Conservation (phyloP, 2,888 invertebrate species). For the Bhutanitis thaidina region DNA sequence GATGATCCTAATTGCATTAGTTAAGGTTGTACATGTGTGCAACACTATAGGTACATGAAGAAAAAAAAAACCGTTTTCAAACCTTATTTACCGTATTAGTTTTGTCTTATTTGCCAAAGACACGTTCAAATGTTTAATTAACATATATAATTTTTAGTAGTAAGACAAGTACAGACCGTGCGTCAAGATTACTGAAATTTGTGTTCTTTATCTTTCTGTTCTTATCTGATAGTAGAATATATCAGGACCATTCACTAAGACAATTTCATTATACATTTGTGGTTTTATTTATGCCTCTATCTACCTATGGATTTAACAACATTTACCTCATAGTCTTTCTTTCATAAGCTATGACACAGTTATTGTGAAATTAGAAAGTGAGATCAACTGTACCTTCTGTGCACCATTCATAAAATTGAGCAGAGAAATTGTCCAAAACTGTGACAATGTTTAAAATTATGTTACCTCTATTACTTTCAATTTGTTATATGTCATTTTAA, state of each 20-base stretch:
- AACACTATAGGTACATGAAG: too few species aligned
- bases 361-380: constrained; percentile 16
- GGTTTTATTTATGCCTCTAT: neutral
- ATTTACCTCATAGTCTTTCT: neutral
- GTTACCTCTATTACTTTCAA: too few species aligned
- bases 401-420: neutral
- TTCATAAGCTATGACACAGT: neutral
- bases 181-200: neutral
- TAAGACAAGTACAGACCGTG: neutral
- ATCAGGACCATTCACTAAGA: neutral
- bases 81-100: constrained; percentile 2
- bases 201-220: constrained; percentile 4
- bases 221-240: constrained; percentile 16
- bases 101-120: neutral
- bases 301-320: neutral
- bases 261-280: neutral
- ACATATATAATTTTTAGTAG: too few species aligned
- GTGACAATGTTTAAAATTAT: neutral
- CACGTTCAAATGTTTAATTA: too few species aligned
- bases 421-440: neutral
- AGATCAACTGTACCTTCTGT: constrained; percentile 13
- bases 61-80: too few species aligned
- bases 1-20: neutral
- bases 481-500: too few species aligned
- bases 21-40: neutral